Evolutionary conservation across 2,797 vertebrate genomes (phyloP).

Genomic region (Stomatorhinus walkeri): DNA sequence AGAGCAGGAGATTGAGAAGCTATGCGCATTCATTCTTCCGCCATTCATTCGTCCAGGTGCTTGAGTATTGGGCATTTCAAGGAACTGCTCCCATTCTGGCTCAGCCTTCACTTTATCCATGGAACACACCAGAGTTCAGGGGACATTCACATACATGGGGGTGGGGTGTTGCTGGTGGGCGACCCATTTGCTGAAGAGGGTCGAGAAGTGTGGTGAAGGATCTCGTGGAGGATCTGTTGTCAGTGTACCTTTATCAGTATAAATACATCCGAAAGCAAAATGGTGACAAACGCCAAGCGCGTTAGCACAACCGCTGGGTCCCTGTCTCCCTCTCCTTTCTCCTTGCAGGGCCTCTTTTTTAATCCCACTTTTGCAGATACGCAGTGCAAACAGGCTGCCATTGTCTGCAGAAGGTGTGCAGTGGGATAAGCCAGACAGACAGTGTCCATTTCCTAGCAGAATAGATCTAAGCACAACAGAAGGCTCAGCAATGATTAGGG

Average conservation of each 20-base stretch:
- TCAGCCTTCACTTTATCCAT: background rate
- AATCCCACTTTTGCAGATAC: background rate
- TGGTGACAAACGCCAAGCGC: background rate
- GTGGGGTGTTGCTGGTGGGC: background rate
- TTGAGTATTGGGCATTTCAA: background rate
- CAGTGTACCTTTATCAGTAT: too few species aligned
- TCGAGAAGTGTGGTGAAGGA: background rate
- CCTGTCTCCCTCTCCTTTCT: background rate
- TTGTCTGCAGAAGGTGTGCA: background rate
- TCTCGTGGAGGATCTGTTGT: too few species aligned
- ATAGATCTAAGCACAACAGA: background rate
- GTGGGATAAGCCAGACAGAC: background rate
- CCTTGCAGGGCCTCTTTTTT: background rate
- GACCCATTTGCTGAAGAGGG: background rate
- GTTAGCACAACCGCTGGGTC: background rate
- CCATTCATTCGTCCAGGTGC: background rate
- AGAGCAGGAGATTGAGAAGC: background rate
- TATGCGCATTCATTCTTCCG: background rate
- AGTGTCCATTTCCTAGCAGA: background rate
- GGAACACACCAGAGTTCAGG: background rate
- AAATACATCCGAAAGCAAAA: background rate
- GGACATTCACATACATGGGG: background rate
- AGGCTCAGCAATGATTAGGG: background rate
- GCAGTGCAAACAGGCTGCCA: background rate
- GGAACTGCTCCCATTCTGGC: background rate